Percentiles rank a stretch among this genome's conserved stretches.
Conservation (phyloP, 2,797 vertebrate species). For the Heterohyrax brucei region DNA sequence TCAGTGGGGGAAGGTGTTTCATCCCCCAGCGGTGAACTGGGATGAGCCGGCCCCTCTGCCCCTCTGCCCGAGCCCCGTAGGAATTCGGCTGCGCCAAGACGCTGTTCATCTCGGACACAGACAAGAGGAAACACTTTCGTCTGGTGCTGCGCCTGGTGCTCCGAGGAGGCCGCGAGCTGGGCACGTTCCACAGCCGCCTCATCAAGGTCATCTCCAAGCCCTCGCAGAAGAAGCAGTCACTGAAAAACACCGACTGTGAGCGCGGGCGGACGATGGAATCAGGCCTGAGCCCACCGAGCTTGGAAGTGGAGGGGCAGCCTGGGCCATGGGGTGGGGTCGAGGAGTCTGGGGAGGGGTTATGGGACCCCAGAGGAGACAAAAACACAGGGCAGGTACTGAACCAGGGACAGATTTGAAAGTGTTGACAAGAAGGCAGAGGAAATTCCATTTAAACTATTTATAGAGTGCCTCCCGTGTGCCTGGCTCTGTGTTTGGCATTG, state of each 20-base stretch:
- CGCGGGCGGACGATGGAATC: conserved; percentile 20
- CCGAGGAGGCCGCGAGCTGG: conserved; percentile 95
- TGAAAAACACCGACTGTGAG: conserved; percentile 98
- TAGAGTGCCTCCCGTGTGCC: neutral
- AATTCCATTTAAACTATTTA: conserved; percentile 57
- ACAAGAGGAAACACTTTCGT: conserved; percentile 98
- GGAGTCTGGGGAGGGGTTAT: neutral
- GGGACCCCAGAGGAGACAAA: conserved; percentile 3
- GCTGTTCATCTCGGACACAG: conserved; percentile 96
- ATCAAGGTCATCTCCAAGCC: conserved; percentile 99
- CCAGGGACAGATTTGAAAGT: neutral
- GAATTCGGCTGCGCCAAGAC: conserved; percentile 97
- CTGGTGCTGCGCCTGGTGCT: conserved; percentile 95
- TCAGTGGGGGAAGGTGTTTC: neutral
- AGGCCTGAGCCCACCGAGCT: fast-evolving
- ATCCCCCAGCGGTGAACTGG: neutral
- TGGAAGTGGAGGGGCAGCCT: fast-evolving
- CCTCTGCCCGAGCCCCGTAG: conserved; percentile 84
- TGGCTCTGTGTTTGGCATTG: neutral
- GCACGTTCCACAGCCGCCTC: conserved; percentile 96
- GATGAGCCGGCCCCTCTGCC: neutral
- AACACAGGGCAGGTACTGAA: neutral
- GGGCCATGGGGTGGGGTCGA: neutral
- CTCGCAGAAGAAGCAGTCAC: conserved; percentile 98
- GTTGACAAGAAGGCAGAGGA: neutral